phyloP scores from a whole-genome alignment of 2,113 vertebrate genomes.

The Halcyon malimbica region DNA sequence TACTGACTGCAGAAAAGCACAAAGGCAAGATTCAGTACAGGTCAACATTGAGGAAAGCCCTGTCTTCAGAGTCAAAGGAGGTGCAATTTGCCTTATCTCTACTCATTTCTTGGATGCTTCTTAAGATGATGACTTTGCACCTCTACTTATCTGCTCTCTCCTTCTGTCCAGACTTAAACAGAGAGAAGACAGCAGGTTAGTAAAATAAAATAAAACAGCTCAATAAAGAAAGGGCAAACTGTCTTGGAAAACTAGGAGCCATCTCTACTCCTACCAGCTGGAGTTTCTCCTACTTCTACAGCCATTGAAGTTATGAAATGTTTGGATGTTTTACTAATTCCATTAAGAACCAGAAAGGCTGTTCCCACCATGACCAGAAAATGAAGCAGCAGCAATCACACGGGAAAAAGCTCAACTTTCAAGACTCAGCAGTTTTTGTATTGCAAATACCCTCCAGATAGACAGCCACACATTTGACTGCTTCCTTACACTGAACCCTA shows the following conservation, averaged over 20 bases:
- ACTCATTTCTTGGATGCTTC: not conserved
- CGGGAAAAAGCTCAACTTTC: slow-evolving; percentile 54
- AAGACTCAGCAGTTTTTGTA: slow-evolving; percentile 57
- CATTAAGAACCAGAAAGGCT: slow-evolving; percentile 66
- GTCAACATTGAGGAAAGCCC: not conserved
- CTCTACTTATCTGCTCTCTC: not conserved
- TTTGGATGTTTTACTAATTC: slow-evolving; percentile 64
- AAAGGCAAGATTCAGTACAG: not conserved
- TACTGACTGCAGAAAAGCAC: not conserved
- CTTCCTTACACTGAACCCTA: not conserved
- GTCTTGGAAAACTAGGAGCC: slow-evolving; percentile 32
- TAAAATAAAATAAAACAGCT: not conserved
- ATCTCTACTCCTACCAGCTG: slow-evolving; percentile 48
- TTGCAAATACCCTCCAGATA: slow-evolving; percentile 32
- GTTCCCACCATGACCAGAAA: slow-evolving; percentile 64
- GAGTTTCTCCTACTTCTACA: slow-evolving; percentile 56
- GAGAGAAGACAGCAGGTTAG: not conserved
- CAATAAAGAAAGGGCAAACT: not conserved
- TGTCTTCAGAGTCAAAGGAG: not conserved
- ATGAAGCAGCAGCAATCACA: slow-evolving; percentile 57
- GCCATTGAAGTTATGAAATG: slow-evolving; percentile 57
- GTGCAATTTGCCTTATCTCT: not conserved
- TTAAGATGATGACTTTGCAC: not conserved
- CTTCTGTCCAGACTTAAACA: not conserved
- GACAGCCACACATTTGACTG: not conserved